A percentile compares a stretch with the other conserved stretches of the same genome.
Conservation (phyloP, 1,140 invertebrate genomes). For the Cydia fagiglandana region DNA sequence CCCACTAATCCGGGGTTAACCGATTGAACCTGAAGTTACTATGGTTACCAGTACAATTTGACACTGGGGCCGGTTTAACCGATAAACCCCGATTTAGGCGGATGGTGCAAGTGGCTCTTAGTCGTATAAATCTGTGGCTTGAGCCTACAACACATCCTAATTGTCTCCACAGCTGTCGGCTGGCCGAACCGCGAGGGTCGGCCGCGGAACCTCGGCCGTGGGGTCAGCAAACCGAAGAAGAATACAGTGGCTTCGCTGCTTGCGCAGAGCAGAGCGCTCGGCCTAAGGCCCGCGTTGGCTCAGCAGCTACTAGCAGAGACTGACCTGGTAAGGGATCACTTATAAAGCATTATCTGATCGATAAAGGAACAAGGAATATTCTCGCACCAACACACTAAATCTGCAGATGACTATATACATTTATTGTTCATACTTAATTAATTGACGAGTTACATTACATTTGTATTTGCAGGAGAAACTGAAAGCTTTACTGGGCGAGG, state of each 20-base stretch:
- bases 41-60: too few relatives aligned
- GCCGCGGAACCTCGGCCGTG: slow-evolving; percentile 89
- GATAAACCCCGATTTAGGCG: too few relatives aligned
- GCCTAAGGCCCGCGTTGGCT: slow-evolving; percentile 80
- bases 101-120: too few relatives aligned
- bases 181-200: slow-evolving; percentile 84
- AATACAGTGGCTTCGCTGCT: slow-evolving; percentile 93
- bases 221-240: slow-evolving; percentile 93
- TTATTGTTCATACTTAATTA: too few relatives aligned
- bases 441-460: not conserved
- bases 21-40: too few relatives aligned
- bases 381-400: not conserved
- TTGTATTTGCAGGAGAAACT: slow-evolving; percentile 79
- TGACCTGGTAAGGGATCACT: slow-evolving; percentile 54
- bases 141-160: too few relatives aligned
- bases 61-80: too few relatives aligned
- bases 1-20: too few relatives aligned
- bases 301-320: slow-evolving; percentile 74
- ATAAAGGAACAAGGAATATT: too few relatives aligned
- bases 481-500: slow-evolving; percentile 80
- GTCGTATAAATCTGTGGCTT: too few relatives aligned
- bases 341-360: too few relatives aligned
- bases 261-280: slow-evolving; percentile 89
- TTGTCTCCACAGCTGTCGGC: slow-evolving; percentile 55
- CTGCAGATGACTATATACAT: too few relatives aligned